Conservation (phyloP, 2,888 invertebrate species). For the Iphiclides podalirius region DNA sequence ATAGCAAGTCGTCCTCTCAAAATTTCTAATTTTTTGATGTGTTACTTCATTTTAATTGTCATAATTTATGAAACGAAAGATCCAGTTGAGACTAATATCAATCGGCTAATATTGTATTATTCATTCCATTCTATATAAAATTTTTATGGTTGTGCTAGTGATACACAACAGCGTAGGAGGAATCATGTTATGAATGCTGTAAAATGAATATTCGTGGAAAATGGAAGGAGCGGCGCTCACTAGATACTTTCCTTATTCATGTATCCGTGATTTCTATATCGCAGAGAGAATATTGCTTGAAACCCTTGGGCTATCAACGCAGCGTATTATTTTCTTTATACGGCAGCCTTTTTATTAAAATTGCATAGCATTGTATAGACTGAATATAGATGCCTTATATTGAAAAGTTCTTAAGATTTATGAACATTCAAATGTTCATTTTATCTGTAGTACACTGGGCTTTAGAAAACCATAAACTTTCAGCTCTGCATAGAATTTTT, state of each 20-base stretch:
- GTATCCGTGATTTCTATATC: constrained; percentile 13
- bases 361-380: constrained; percentile 7
- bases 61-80: too few species aligned
- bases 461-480: too few species aligned
- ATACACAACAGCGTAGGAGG: not conserved
- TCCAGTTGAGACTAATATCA: too few species aligned
- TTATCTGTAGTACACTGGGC: too few species aligned
- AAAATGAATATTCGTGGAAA: constrained; percentile 11
- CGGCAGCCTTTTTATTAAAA: constrained; percentile 10
- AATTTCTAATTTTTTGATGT: too few species aligned
- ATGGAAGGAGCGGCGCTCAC: constrained; percentile 5
- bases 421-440: too few species aligned
- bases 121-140: not conserved
- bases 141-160: not conserved
- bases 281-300: constrained; percentile 8
- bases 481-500: too few species aligned
- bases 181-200: constrained; percentile 12
- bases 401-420: too few species aligned
- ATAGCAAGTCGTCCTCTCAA: too few species aligned
- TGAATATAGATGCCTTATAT: not conserved
- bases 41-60: too few species aligned
- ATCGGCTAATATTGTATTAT: too few species aligned
- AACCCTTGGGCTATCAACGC: constrained; percentile 10
- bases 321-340: constrained; percentile 14
- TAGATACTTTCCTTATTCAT: constrained; percentile 16